Base-by-base conservation (phyloP, 2,888 invertebrate genomes). In the Halictus quadricinctus region DNA sequence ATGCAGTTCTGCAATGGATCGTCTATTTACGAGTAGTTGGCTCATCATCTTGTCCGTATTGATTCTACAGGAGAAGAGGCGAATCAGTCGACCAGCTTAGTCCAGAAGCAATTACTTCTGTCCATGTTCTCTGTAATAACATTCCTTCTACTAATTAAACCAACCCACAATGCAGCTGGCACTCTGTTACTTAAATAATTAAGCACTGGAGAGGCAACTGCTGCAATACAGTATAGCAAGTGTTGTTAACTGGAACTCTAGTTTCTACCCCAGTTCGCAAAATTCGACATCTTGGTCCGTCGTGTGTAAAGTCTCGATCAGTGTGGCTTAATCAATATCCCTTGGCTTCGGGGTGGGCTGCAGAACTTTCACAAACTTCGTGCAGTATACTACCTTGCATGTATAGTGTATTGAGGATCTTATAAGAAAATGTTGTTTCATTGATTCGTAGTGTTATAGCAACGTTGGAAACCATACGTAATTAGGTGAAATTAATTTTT, bases 231-330 rank as follows among this genome's bases (percentile, higher is more conserved):
- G 15, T 36, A 66, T 8, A 21, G 8, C 66, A 36, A 66, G 66
- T 7, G 66, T 66, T 66, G 29, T 66, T 66, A 66, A 18, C 66
- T 66, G 66, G 7, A 36, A 66, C 36, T 36, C 66, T 36, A 8
- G 66, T 18, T 66, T 18, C 36, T 18, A 36, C 18, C 18, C 18
- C 7, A 66, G 36, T 66, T 66, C 29, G 66, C 36, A 36, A 36
- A 29, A 66, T 66, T 29, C 36, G 66, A 66, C 66, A 66, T 66
- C 36, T 18, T 66, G 66, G 66, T 18, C 29, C 66, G 29, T 29
- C 29, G 36, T 66, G 54, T 54, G 36, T 18, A 66, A 66, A 66
- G 66, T 66, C 29, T 66, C 36, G 36, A 66, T 66, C 66, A 66
- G 66, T 66, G 66, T 60, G 25, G 60, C 60, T 60, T 25, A 29